Conservation (phyloP, 2,888 invertebrate genomes). For the Cerastis rubricosa region DNA sequence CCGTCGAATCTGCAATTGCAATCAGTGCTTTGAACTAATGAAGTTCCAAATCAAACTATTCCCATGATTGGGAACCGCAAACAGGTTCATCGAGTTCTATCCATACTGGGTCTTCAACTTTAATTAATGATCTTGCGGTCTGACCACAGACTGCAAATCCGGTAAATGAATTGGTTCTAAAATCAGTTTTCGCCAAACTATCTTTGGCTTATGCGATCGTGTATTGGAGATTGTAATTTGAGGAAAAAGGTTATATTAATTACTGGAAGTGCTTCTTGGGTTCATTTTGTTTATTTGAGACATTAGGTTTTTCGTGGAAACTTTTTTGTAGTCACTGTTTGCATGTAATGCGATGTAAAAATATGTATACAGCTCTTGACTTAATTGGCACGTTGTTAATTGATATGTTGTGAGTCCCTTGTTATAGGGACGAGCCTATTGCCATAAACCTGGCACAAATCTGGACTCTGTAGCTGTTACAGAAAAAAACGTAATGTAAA, state of each 20-base stretch:
- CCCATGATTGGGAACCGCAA: slow-evolving; percentile 65
- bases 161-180: slow-evolving; percentile 78
- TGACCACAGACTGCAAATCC: slow-evolving; percentile 76
- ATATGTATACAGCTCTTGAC: too few relatives aligned
- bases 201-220: slow-evolving; percentile 35
- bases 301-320: background rate
- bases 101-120: slow-evolving; percentile 72
- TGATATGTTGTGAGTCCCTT: too few relatives aligned
- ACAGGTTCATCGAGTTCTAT: slow-evolving; percentile 60
- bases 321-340: background rate
- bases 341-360: background rate
- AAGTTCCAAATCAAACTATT: slow-evolving; percentile 70
- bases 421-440: too few relatives aligned
- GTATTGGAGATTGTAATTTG: slow-evolving; percentile 38
- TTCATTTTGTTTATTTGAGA: slow-evolving; percentile 16
- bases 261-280: background rate
- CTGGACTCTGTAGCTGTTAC: too few relatives aligned
- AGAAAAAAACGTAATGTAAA: too few relatives aligned
- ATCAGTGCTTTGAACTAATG: slow-evolving; percentile 64
- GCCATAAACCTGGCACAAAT: too few relatives aligned
- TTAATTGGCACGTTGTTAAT: too few relatives aligned
- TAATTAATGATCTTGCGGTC: slow-evolving; percentile 78
- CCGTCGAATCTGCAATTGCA: slow-evolving; percentile 59
- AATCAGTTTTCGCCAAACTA: slow-evolving; percentile 57
- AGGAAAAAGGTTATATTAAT: slow-evolving; percentile 12